Conservation (phyloP, 2,888 invertebrate genomes). For the Shargacucullia verbasci region DNA sequence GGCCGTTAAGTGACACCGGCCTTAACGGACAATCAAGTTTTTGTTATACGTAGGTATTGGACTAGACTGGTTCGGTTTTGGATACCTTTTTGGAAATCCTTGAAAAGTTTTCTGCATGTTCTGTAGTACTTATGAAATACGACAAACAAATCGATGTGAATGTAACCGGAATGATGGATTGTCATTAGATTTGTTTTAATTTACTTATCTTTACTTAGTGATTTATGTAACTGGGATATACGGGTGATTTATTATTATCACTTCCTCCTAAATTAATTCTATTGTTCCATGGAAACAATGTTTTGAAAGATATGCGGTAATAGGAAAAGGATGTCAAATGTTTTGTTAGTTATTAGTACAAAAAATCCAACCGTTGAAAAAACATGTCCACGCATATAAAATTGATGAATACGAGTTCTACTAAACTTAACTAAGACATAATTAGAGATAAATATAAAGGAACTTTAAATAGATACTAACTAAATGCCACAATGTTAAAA, state of each 20-base stretch:
- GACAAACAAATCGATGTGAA: background rate
- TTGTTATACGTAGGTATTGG: constrained; percentile 11
- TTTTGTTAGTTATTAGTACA: too few relatives aligned
- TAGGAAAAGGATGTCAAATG: background rate
- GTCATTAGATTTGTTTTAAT: constrained; percentile 16
- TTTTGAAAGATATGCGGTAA: background rate
- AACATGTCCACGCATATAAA: too few relatives aligned
- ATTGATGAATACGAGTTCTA: too few relatives aligned
- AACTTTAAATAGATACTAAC: background rate
- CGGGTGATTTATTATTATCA: constrained; percentile 43
- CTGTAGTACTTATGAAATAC: too few relatives aligned
- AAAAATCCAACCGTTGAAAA: too few relatives aligned
- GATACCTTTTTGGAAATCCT: background rate
- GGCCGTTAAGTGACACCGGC: constrained; percentile 18
- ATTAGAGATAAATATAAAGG: too few relatives aligned
- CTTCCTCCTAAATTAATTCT: constrained; percentile 26
- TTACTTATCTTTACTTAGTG: constrained; percentile 39
- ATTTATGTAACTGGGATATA: constrained; percentile 32
- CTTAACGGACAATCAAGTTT: constrained; percentile 21
- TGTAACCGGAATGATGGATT: constrained; percentile 13
- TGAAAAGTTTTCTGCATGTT: background rate
- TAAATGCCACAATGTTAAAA: constrained; percentile 24
- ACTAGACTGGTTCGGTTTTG: background rate
- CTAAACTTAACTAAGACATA: too few relatives aligned
- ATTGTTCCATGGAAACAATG: constrained; percentile 12